These are phyloP conservation scores for Chrysopa pallens DNA, from an alignment of 1,140 invertebrate genomes.

Conservation along the genomic window DNA sequence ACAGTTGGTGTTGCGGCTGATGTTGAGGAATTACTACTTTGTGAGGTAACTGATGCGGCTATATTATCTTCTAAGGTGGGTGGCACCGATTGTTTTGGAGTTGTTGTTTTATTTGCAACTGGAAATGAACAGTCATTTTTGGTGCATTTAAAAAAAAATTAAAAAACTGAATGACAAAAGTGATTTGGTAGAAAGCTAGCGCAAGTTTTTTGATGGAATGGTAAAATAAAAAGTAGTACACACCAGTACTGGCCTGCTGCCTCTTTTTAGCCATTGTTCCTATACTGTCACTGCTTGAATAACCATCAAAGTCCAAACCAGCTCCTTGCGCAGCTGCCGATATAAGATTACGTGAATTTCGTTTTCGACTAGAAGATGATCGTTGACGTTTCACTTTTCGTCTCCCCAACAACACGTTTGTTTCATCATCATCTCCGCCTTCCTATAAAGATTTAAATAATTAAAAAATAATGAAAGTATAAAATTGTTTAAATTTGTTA, in stretches of 20 bases:
- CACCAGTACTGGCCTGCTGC: conserved; percentile 6
- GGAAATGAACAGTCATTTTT: too few relatives aligned
- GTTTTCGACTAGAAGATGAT: conserved; percentile 1
- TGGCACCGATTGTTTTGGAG: conserved; percentile 9
- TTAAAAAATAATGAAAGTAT: background rate
- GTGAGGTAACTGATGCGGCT: conserved; percentile 22
- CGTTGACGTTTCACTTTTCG: background rate
- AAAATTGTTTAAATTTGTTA: background rate
- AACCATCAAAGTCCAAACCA: conserved; percentile 20
- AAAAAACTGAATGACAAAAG: too few relatives aligned
- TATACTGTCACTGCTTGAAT: conserved; percentile 6
- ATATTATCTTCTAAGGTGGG: conserved; percentile 26
- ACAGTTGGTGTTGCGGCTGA: conserved; percentile 21
- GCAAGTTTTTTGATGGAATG: background rate
- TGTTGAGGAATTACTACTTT: conserved; percentile 11
- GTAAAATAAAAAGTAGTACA: background rate
- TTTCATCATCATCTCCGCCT: background rate
- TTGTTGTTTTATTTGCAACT: conserved; percentile 6
- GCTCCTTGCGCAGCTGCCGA: conserved; percentile 29
- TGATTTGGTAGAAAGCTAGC: too few relatives aligned
- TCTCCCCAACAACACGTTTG: background rate
- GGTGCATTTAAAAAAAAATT: too few relatives aligned
- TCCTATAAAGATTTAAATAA: background rate
- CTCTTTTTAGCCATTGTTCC: conserved; percentile 5
- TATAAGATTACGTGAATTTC: conserved; percentile 14